Percentiles rank a stretch among this genome's conserved stretches.
These are phyloP conservation scores for Semibalanus balanoides DNA, from an alignment of 1,140 invertebrate species.

Conservation along the genomic window DNA sequence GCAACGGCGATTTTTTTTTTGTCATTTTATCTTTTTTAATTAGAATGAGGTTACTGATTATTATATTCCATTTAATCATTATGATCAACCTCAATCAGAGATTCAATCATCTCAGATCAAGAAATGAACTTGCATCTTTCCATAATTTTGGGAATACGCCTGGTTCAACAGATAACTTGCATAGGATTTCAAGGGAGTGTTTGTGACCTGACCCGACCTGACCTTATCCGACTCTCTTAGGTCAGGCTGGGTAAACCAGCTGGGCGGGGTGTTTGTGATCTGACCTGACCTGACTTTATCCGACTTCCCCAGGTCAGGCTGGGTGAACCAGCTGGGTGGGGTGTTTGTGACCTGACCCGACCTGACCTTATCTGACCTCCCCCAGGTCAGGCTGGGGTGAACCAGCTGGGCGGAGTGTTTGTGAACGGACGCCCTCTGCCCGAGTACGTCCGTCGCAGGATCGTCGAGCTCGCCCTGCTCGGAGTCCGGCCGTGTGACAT, in stretches of 20 bases:
- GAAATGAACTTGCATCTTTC: too few species aligned
- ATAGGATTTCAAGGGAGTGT: too few species aligned
- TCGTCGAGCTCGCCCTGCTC: slow-evolving; percentile 80
- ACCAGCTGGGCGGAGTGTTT: slow-evolving; percentile 89
- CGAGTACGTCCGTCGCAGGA: slow-evolving; percentile 79
- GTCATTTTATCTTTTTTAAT: too few species aligned
- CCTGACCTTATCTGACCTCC: slow-evolving; percentile 37
- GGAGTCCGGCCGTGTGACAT: slow-evolving; percentile 91
- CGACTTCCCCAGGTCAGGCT: slow-evolving; percentile 59
- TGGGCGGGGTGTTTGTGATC: slow-evolving; percentile 92
- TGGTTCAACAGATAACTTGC: too few species aligned
- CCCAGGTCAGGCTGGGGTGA: slow-evolving; percentile 82
- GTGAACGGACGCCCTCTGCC: slow-evolving; percentile 89
- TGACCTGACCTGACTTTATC: slow-evolving; percentile 48
- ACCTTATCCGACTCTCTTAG: slow-evolving; percentile 40
- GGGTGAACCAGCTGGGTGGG: slow-evolving; percentile 92
- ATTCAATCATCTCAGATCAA: too few species aligned
- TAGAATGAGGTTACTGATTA: too few species aligned
- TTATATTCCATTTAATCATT: too few species aligned
- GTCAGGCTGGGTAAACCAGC: slow-evolving; percentile 90
- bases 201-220: slow-evolving; percentile 85
- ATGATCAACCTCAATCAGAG: too few species aligned
- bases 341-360: slow-evolving; percentile 92
- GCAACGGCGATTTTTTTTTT: too few species aligned
- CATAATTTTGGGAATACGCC: too few species aligned